These are phyloP conservation scores for Polydrusus cervinus DNA, from an alignment of 2,888 invertebrate genomes.

Conservation along the genomic window DNA sequence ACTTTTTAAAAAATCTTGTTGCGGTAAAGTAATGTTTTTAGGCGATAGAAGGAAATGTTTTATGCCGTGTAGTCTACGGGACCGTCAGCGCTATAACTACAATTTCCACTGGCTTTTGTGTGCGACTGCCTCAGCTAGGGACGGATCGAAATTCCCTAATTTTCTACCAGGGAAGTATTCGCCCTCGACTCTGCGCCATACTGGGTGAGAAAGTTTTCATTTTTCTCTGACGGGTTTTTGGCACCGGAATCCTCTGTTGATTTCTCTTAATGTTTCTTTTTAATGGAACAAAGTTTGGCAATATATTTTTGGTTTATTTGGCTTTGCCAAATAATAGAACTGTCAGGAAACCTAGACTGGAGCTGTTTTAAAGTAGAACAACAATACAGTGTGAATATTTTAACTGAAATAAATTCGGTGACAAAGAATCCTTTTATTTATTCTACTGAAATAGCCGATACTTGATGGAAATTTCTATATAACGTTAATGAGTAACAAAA, in stretches of 20 bases:
- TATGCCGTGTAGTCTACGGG: constrained; percentile 49
- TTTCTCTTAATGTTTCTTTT: constrained; percentile 6
- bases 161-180: constrained; percentile 49
- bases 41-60: constrained; percentile 38
- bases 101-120: constrained; percentile 49
- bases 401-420: too few relatives aligned
- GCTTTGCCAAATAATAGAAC: constrained; percentile 10
- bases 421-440: too few relatives aligned
- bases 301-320: background rate
- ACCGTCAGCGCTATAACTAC: constrained; percentile 52
- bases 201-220: constrained; percentile 31
- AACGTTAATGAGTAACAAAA: too few relatives aligned
- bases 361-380: background rate
- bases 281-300: background rate
- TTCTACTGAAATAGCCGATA: too few relatives aligned
- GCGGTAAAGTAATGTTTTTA: constrained; percentile 44
- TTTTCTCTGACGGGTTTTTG: constrained; percentile 30
- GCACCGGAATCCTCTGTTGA: constrained; percentile 11
- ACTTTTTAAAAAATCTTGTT: constrained; percentile 42
- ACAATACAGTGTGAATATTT: too few relatives aligned
- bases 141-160: constrained; percentile 54
- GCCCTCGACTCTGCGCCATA: constrained; percentile 51
- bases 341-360: background rate
- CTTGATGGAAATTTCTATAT: too few relatives aligned
- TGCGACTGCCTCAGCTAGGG: constrained; percentile 51